phyloP scores from a whole-genome alignment of 2,113 vertebrate species.

The Platysteira castanea region DNA sequence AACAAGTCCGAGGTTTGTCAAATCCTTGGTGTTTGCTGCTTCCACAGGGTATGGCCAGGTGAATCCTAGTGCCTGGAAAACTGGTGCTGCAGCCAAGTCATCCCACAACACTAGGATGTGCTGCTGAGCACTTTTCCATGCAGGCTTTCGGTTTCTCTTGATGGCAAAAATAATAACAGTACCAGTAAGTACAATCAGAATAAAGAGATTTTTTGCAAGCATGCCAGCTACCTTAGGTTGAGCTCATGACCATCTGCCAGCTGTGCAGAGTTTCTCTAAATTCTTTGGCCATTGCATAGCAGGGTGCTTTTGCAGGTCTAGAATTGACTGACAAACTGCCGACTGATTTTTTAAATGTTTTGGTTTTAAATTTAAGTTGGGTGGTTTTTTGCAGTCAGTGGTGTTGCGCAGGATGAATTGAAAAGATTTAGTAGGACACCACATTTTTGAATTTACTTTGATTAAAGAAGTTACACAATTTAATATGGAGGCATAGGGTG shows the following conservation, averaged over 20 bases:
- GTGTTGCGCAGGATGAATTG: neutral
- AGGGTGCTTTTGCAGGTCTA: neutral
- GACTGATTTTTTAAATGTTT: neutral
- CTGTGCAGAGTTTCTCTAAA: neutral
- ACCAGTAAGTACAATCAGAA: neutral
- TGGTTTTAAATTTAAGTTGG: neutral
- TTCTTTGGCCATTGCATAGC: neutral
- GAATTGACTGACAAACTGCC: neutral
- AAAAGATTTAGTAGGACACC: neutral
- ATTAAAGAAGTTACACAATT: neutral
- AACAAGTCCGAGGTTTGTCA: accelerated
- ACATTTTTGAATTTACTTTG: neutral
- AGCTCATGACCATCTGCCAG: neutral
- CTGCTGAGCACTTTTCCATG: neutral
- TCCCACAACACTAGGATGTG: neutral
- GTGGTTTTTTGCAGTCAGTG: neutral
- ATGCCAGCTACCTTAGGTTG: neutral
- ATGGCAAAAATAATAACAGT: neutral
- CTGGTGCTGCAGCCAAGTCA: accelerated
- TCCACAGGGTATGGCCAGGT: neutral
- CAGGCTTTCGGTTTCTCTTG: neutral
- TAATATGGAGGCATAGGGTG: neutral
- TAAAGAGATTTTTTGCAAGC: neutral
- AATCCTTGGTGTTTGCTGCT: neutral
- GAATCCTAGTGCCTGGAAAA: neutral